Evolutionary conservation across 2,113 vertebrate species (phyloP).

Genomic region (Petrocephalus zakoni): DNA sequence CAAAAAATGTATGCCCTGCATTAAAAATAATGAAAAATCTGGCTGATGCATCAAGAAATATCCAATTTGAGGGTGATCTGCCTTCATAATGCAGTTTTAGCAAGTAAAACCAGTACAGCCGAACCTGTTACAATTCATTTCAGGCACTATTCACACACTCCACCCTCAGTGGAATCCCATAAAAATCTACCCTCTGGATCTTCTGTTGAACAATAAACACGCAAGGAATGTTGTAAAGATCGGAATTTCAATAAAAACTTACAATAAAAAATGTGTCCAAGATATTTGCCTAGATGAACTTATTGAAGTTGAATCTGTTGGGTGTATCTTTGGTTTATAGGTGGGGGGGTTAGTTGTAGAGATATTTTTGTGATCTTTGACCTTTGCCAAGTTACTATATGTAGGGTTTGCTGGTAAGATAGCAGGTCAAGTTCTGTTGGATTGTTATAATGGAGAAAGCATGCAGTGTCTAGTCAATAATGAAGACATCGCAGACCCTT

Average conservation of each 20-base stretch:
- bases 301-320: not conserved
- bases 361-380: not conserved
- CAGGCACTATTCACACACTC: not conserved
- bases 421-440: not conserved
- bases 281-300: not conserved
- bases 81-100: not conserved
- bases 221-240: not conserved
- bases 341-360: not conserved
- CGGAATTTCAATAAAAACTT: not conserved
- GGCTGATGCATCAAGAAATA: not conserved
- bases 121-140: not conserved
- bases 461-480: not conserved
- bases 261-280: not conserved
- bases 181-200: not conserved
- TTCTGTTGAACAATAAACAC: not conserved
- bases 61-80: not conserved
- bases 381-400: not conserved
- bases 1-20: not conserved
- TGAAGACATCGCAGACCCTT: not conserved
- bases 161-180: not conserved
- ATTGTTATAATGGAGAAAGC: not conserved
- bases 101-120: not conserved
- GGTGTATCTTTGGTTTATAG: not conserved
- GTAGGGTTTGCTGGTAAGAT: not conserved
- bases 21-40: not conserved